These are phyloP conservation scores for Anabas testudineus DNA, from an alignment of 2,797 vertebrate genomes.

Conservation along the genomic window DNA sequence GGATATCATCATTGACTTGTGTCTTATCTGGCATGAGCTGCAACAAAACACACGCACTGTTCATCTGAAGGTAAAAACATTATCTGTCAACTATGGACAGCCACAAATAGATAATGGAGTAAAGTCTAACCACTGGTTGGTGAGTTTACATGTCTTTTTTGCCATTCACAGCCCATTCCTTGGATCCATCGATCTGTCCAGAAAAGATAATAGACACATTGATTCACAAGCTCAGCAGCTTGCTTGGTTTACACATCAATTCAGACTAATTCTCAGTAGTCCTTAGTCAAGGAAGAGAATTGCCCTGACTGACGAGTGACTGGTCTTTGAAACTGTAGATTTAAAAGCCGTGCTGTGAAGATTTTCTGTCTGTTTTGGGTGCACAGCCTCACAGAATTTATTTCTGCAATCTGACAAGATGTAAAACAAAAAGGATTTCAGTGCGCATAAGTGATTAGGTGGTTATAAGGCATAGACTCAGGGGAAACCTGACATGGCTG, in stretches of 20 bases:
- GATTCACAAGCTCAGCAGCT: slow-evolving; percentile 78
- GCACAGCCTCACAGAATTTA: not conserved
- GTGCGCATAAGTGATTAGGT: slow-evolving; percentile 20
- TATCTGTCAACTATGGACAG: slow-evolving; percentile 45
- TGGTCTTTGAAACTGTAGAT: slow-evolving; percentile 16
- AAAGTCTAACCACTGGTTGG: slow-evolving; percentile 26
- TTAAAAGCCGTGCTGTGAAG: slow-evolving; percentile 18
- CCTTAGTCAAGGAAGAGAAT: slow-evolving; percentile 60
- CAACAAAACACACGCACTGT: slow-evolving; percentile 17
- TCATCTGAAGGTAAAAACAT: slow-evolving; percentile 34
- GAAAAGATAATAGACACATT: slow-evolving; percentile 83
- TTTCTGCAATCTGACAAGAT: slow-evolving; percentile 30
- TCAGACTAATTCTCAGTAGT: slow-evolving; percentile 67
- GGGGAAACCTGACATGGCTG: slow-evolving; percentile 38
- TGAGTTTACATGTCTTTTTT: slow-evolving; percentile 19
- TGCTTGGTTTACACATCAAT: slow-evolving; percentile 75
- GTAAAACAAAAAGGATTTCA: not conserved
- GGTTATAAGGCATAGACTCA: slow-evolving; percentile 12
- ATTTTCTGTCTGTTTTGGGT: slow-evolving; percentile 7
- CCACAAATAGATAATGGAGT: slow-evolving; percentile 52
- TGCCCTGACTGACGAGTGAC: slow-evolving; percentile 52
- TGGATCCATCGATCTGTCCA: slow-evolving; percentile 73
- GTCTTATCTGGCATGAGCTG: slow-evolving; percentile 12
- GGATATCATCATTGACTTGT: not conserved
- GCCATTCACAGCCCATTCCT: slow-evolving; percentile 68